phyloP scores from a whole-genome alignment of 2,797 vertebrate genomes.

The Gymnoscopelus braueri region DNA sequence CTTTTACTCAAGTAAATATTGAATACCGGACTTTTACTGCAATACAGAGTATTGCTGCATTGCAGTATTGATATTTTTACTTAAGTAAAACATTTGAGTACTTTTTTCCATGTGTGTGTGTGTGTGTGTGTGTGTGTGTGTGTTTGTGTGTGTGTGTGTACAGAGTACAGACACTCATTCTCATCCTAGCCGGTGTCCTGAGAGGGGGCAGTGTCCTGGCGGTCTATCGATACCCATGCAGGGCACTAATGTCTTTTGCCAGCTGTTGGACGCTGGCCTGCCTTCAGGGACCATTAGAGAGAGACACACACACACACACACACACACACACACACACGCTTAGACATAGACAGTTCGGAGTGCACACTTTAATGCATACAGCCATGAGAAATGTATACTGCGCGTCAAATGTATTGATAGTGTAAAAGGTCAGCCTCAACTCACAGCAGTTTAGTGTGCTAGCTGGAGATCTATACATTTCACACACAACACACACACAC shows the following conservation, averaged over 20 bases:
- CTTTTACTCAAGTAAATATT: too few species aligned
- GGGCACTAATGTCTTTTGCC: conserved; percentile 90
- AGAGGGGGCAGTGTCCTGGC: conserved; percentile 86
- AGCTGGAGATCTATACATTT: conserved; percentile 3
- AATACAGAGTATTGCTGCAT: too few species aligned
- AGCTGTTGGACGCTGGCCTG: conserved; percentile 93
- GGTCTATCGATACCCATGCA: conserved; percentile 91
- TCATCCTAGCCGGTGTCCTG: conserved; percentile 59
- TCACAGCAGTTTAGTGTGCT: not conserved
- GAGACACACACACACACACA: conserved; percentile 4
- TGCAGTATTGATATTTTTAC: not conserved
- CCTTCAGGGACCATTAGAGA: conserved; percentile 93
- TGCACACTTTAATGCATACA: not conserved
- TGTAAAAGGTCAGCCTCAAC: not conserved
- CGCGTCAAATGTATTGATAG: not conserved
- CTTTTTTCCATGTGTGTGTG: not conserved
- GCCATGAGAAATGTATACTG: not conserved
- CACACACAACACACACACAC: conserved; percentile 4
- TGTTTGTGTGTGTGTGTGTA: not conserved
- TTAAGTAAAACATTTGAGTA: not conserved
- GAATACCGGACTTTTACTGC: too few species aligned
- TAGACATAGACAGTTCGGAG: not conserved
- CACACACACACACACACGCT: conserved; percentile 2
- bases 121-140: not conserved
- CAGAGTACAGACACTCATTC: not conserved